Base-by-base conservation (phyloP, 2,888 invertebrate species). In the Poecilus cupreus region DNA sequence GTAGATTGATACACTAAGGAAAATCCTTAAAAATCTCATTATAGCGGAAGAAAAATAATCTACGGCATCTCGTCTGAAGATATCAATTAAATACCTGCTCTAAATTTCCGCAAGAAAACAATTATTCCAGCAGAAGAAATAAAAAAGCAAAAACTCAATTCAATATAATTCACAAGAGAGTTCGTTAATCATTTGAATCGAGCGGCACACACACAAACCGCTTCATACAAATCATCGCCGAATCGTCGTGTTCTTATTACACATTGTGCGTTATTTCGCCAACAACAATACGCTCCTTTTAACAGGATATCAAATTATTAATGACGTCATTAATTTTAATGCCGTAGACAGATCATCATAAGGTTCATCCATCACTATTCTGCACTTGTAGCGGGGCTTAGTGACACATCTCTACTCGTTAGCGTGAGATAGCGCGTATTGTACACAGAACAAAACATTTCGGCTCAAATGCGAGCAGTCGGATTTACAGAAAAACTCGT, bases 301-400 rank as follows among this genome's bases (percentile, higher is more conserved):
- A 51, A 51, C 75, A 78, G 13, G 68, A 68, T 68, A 78, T 68
- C 60, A 78, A 78, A 78, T 78, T 78, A 78, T 78, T 78, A 78
- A 78, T 78, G 78, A 78, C 78, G 78, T 78, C 78, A 46, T 78
- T 78, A 78, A 64, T 64, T 64, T 68, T 78, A 78, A 60, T 78
- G 68, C 26, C 26, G 60, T 11, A 64, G 78, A 78, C 78, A 78
- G 78, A 64, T 68, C 54, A 32, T 75, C 78, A 78, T 49, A 32
- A 24, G 13, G 51, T 51, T 75, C 54, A 75, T 75, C 75, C 75
- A 75, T 75, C 75, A 75, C 26, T 49, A 75, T 24, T 22, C 20
- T 22, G 46, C 46, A 72, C 43, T 60, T 60, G 22, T 24, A 13
- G 18, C n/a, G 18, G 18, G 39, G 72, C 24, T 72, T 72, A 72